phyloP scores from a whole-genome alignment of 2,888 invertebrate genomes.

The Osmoderma eremita region DNA sequence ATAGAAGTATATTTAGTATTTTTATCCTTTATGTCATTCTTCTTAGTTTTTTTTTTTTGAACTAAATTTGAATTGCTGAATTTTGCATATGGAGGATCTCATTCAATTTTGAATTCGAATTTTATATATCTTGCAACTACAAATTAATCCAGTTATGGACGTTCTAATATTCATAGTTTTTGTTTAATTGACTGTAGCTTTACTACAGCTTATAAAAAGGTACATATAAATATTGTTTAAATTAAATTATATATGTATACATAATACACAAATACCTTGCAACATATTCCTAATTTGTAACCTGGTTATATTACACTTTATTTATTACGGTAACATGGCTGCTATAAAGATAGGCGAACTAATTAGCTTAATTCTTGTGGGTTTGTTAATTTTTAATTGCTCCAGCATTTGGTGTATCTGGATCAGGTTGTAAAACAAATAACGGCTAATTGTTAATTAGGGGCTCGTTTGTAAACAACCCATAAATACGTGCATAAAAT shows the following conservation, averaged over 20 bases:
- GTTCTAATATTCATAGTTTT: constrained; percentile 1
- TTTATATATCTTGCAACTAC: too few species aligned
- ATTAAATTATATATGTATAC: neutral
- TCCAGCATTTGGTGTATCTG: constrained; percentile 22
- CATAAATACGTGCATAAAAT: constrained; percentile 36
- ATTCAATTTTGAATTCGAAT: too few species aligned
- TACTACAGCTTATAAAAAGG: neutral
- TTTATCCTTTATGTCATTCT: too few species aligned
- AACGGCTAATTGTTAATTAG: constrained; percentile 33
- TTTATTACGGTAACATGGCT: constrained; percentile 12
- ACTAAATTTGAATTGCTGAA: too few species aligned
- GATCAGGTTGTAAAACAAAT: constrained; percentile 32
- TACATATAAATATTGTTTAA: neutral
- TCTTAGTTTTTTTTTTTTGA: too few species aligned
- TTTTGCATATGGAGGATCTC: too few species aligned
- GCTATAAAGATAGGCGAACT: neutral
- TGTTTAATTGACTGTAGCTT: too few species aligned
- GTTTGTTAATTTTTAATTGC: constrained; percentile 36
- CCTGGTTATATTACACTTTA: constrained; percentile 10
- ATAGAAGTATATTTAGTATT: too few species aligned
- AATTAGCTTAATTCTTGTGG: constrained; percentile 14
- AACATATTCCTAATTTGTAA: neutral
- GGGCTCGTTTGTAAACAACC: constrained; percentile 33
- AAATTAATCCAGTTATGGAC: too few species aligned
- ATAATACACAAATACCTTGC: neutral